A percentile compares a stretch with the other conserved stretches of the same genome.
Evolutionary conservation across 2,888 invertebrate species (phyloP).

Genomic region (Pammene aurita): DNA sequence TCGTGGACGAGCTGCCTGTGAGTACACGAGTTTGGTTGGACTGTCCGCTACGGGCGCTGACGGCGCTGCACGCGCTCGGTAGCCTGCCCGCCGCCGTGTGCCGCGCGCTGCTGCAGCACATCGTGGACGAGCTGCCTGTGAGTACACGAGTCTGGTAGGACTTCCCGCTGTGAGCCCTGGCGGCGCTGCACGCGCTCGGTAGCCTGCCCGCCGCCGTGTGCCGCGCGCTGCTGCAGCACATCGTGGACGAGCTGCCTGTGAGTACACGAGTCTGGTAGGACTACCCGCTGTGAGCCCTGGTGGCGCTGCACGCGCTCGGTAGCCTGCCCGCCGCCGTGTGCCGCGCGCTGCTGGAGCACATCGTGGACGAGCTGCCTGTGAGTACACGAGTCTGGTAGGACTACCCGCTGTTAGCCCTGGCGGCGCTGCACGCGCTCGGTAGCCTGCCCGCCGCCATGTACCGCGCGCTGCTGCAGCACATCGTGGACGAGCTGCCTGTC

Average conservation of each 20-base stretch:
- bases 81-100: slow-evolving; percentile 66
- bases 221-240: slow-evolving; percentile 52
- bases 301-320: slow-evolving; percentile 57
- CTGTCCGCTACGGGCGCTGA: background rate
- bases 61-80: slow-evolving; percentile 57
- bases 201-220: slow-evolving; percentile 67
- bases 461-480: slow-evolving; percentile 50
- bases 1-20: slow-evolving; percentile 24
- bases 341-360: slow-evolving; percentile 54
- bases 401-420: slow-evolving; percentile 46
- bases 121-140: slow-evolving; percentile 10
- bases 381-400: slow-evolving; percentile 55
- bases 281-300: background rate
- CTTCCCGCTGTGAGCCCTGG: slow-evolving; percentile 46
- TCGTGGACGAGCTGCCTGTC: slow-evolving; percentile 47
- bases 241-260: slow-evolving; percentile 24
- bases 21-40: slow-evolving; percentile 64
- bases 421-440: slow-evolving; percentile 70
- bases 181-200: slow-evolving; percentile 70
- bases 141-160: slow-evolving; percentile 55
- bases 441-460: slow-evolving; percentile 67
- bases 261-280: slow-evolving; percentile 64
- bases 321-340: slow-evolving; percentile 67
- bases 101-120: slow-evolving; percentile 54
- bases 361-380: slow-evolving; percentile 10